A percentile compares a stretch with the other conserved stretches of the same genome.
phyloP scores from a whole-genome alignment of 2,888 invertebrate species.

The Caenorhabditis macrosperma region DNA sequence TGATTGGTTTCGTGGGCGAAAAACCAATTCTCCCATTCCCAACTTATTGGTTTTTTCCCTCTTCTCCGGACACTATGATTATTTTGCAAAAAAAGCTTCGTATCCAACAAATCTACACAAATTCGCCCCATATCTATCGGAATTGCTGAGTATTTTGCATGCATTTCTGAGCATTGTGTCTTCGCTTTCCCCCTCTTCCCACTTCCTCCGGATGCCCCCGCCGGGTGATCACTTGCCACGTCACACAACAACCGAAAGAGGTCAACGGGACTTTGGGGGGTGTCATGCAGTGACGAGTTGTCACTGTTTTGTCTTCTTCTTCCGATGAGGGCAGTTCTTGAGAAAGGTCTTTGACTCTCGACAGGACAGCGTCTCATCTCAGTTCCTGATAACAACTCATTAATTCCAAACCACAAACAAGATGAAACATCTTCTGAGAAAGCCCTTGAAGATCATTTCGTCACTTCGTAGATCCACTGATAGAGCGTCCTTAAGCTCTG shows the following conservation, averaged over 20 bases:
- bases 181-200: not conserved
- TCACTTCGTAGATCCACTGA: too few species aligned
- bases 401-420: too few species aligned
- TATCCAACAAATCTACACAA: constrained; percentile 27
- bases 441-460: too few species aligned
- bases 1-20: not conserved
- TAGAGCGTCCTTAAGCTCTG: not conserved
- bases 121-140: constrained; percentile 11
- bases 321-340: not conserved
- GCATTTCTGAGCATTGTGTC: constrained; percentile 37
- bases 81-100: not conserved
- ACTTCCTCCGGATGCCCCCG: not conserved
- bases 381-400: not conserved
- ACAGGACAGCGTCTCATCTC: not conserved
- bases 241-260: not conserved
- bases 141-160: constrained; percentile 51
- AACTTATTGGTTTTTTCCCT: not conserved
- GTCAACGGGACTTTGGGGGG: not conserved
- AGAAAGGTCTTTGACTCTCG: not conserved
- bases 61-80: not conserved
- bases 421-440: too few species aligned
- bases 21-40: not conserved
- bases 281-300: not conserved
- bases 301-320: not conserved
- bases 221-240: not conserved